Conservation (phyloP, 2,113 vertebrate species). For the Tympanuchus pallidicinctus region DNA sequence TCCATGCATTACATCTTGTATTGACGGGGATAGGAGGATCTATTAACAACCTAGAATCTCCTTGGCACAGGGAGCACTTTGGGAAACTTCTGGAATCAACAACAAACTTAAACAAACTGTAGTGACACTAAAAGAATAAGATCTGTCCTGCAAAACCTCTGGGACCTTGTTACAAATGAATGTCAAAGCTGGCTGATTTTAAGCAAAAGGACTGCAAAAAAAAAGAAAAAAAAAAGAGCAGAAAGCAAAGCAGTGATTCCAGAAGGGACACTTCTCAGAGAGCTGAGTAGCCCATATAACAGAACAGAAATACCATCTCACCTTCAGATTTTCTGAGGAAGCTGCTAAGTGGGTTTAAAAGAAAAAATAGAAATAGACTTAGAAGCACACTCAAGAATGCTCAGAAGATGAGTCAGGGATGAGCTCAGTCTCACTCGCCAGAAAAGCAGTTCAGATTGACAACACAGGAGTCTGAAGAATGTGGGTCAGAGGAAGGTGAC, state of each 20-base stretch:
- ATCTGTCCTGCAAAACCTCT: neutral
- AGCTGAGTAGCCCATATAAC: neutral
- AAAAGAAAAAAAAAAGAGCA: neutral
- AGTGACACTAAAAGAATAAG: neutral
- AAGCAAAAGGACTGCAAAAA: neutral
- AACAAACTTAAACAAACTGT: neutral
- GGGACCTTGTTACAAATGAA: too few relatives aligned
- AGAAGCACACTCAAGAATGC: neutral
- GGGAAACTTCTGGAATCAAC: neutral
- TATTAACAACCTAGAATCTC: neutral
- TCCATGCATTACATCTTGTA: neutral
- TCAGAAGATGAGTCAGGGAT: neutral
- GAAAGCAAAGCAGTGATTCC: neutral
- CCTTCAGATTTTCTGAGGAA: neutral
- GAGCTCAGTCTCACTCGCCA: neutral
- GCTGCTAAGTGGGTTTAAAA: neutral
- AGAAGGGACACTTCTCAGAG: neutral
- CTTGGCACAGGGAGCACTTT: neutral
- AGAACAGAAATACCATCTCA: neutral
- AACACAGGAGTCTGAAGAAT: neutral
- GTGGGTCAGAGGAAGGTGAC: neutral
- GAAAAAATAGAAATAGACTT: neutral
- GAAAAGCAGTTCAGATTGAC: neutral
- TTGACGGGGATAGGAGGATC: neutral
- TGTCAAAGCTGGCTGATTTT: neutral